These are phyloP conservation scores for Ophiodon elongatus DNA, from an alignment of 2,113 vertebrate species.

Conservation along the genomic window DNA sequence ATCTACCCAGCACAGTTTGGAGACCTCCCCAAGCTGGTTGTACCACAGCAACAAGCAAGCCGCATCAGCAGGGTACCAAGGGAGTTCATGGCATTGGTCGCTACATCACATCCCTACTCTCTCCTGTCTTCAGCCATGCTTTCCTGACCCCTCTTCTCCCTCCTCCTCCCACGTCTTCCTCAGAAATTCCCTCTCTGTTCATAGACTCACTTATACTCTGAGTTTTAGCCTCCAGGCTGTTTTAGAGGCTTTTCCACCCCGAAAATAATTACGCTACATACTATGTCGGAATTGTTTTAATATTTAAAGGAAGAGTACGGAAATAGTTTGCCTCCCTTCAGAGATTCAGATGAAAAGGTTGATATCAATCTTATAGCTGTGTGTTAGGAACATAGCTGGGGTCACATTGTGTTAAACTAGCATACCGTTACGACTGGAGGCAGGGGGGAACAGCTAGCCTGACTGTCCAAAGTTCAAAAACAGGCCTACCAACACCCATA, in stretches of 20 bases:
- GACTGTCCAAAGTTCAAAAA: background rate
- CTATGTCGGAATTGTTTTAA: background rate
- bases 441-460: background rate
- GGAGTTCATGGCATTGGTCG: slow-evolving; percentile 19
- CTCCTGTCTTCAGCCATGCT: slow-evolving; percentile 2
- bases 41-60: slow-evolving; percentile 3
- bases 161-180: slow-evolving; percentile 1
- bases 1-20: slow-evolving; percentile 40
- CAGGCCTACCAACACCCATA: background rate
- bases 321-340: background rate
- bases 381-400: background rate
- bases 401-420: background rate
- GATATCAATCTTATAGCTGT: background rate
- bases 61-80: background rate
- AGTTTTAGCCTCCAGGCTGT: background rate
- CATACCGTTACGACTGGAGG: background rate
- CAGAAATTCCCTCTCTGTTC: slow-evolving; percentile 40
- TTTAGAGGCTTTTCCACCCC: background rate
- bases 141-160: background rate
- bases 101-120: slow-evolving; percentile 10
- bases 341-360: background rate
- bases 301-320: background rate
- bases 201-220: background rate
- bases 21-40: slow-evolving; percentile 33
- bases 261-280: background rate